Evolutionary conservation across 2,113 vertebrate species (phyloP).

Genomic region (Plotosus lineatus): DNA sequence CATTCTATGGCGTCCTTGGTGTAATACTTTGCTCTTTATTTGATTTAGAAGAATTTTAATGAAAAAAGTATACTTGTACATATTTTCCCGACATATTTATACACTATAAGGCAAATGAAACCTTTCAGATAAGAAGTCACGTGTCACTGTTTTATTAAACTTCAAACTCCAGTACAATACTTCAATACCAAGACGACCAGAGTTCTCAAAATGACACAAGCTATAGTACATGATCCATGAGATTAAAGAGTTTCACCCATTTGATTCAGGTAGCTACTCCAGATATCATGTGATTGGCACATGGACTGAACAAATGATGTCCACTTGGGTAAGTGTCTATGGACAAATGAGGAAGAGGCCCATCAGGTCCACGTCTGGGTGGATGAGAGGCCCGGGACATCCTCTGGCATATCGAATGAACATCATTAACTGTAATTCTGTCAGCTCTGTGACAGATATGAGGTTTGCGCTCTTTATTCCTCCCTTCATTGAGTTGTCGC

Average conservation of each 20-base stretch:
- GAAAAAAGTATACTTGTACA: too few relatives aligned
- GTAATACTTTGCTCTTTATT: not conserved
- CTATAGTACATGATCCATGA: too few relatives aligned
- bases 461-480: conserved; percentile 62
- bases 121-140: not conserved
- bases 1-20: not conserved
- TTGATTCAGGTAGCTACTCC: not conserved
- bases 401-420: conserved; percentile 62
- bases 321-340: not conserved
- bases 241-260: not conserved
- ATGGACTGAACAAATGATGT: not conserved
- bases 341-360: not conserved
- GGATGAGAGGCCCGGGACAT: conserved; percentile 57
- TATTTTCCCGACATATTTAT: not conserved
- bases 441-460: conserved; percentile 65
- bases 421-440: conserved; percentile 71
- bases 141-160: not conserved
- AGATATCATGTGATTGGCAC: not conserved
- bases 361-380: conserved; percentile 48
- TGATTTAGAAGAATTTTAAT: not conserved
- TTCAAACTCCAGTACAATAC: not conserved
- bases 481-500: conserved; percentile 63
- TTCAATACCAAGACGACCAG: not conserved
- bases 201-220: not conserved
- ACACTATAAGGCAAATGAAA: not conserved